phyloP scores from a whole-genome alignment of 64 coral and sea anemone genomes.

The Porites australiensis region DNA sequence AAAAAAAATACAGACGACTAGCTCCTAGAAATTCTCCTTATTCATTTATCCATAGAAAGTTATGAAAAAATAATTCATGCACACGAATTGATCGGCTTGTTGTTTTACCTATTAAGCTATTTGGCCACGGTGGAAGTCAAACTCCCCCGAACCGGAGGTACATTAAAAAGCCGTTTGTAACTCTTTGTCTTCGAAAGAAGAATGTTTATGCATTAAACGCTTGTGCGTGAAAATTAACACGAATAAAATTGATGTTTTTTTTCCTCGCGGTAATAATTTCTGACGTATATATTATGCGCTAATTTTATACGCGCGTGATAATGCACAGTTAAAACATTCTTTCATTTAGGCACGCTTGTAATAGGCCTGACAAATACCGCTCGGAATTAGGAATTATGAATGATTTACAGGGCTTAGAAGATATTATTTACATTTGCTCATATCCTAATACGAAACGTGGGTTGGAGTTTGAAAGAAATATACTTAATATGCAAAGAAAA shows the following conservation, averaged over 20 bases:
- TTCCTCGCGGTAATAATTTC: neutral
- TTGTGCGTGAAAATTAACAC: neutral
- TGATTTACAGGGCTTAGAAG: slow-evolving; percentile 13
- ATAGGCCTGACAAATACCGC: neutral
- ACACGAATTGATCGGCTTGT: neutral
- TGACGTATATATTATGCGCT: neutral
- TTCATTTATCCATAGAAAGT: neutral
- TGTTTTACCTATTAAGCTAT: neutral
- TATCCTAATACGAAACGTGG: neutral
- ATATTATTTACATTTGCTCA: neutral
- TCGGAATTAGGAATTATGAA: slow-evolving; percentile 14
- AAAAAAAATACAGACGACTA: too few relatives aligned
- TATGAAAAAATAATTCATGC: neutral
- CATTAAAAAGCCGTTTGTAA: neutral
- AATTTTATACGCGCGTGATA: neutral
- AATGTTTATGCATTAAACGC: neutral
- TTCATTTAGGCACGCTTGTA: neutral
- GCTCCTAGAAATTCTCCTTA: neutral
- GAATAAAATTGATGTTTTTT: slow-evolving; percentile 4
- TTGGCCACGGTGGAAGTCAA: neutral
- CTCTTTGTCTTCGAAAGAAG: neutral
- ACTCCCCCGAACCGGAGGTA: neutral
- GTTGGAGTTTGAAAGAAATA: neutral
- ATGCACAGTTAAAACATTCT: neutral
- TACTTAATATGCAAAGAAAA: slow-evolving; percentile 23